A percentile compares a stretch with the other conserved stretches of the same genome.
Conservation (phyloP, 2,888 invertebrate species). For the Xylophagus ater region DNA sequence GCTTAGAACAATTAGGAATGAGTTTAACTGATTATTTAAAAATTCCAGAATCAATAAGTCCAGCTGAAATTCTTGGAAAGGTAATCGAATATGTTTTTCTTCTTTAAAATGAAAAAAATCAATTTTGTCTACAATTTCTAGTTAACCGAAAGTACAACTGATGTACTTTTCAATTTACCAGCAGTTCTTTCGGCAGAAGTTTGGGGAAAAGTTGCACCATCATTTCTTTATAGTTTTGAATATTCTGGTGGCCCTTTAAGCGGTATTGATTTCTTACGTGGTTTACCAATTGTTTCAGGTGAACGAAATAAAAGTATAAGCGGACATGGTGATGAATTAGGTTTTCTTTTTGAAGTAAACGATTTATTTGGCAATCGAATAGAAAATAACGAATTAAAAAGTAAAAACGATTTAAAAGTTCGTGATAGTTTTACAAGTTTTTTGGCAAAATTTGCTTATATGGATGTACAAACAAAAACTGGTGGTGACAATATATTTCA, state of each 20-base stretch:
- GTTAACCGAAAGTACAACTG: constrained; percentile 43
- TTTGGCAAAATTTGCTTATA: constrained; percentile 52
- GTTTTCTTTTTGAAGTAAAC: constrained; percentile 57
- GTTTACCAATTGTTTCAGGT: constrained; percentile 47
- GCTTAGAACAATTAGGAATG: constrained; percentile 24
- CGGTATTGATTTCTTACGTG: constrained; percentile 54
- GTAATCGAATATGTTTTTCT: constrained; percentile 17
- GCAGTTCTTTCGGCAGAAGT: constrained; percentile 57
- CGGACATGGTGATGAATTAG: constrained; percentile 63
- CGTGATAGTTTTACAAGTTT: constrained; percentile 54
- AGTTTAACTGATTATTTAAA: constrained; percentile 30
- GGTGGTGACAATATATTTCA: constrained; percentile 27
- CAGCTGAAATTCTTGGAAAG: constrained; percentile 31
- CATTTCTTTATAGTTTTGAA: constrained; percentile 66
- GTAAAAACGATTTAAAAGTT: constrained; percentile 49
- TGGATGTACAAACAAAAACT: constrained; percentile 26
- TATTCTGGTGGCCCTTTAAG: constrained; percentile 49
- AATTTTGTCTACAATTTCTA: constrained; percentile 10
- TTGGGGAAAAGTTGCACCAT: constrained; percentile 55
- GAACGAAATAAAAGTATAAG: constrained; percentile 33
- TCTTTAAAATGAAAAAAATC: not conserved
- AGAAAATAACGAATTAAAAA: constrained; percentile 33
- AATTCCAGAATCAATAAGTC: constrained; percentile 27
- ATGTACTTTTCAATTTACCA: constrained; percentile 66
- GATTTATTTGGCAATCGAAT: constrained; percentile 49